Base-by-base conservation (phyloP, 53 echinoderm and acorn worm species). In the Echinometra lucunter region DNA sequence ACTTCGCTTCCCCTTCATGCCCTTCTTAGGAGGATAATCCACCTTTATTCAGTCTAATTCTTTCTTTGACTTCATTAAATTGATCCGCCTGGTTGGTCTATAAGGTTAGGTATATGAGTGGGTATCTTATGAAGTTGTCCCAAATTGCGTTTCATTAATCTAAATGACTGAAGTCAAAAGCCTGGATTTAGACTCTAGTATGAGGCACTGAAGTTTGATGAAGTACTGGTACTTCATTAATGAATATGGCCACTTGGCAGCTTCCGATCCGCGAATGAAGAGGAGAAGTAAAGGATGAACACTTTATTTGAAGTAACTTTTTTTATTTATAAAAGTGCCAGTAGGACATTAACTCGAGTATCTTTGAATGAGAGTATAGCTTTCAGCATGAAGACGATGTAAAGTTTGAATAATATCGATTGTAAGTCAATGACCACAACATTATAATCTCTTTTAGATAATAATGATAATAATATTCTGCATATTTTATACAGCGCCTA, bases 21-120 rank as follows among this genome's bases (percentile, higher is more conserved):
- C 85, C 45, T n/a, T 85, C 28, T 85, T 45, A 85, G 85, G 4
- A 45, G 85, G 85, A 85, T 85, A 37, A 85, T 85, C 85, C 53
- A 21, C 49, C 11, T 47, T 85, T 18, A 85, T 85, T 49, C 85
- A 47, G 47, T 45, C 27, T 47, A 11, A 49, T 83, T 13, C 49
- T n/a, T 47, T 47, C 2, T 49, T 12, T 45, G 53, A 85, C 17
- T 85, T 85, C 85, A 85, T 85, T 49, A 49, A 85, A 42, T 6
- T 49, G 85, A 49, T 47, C n/a, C 85, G 28, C 85, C 85, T 45
- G 13, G 44, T 85, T 49, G 28, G 47, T 47, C 11, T 47, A 42
- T 44, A 80, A 81, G 19, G 44, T 9, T 44, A 23, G 40, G 44
- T 4, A 81, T 12, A 17, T 74, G 8, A 42, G 81, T 74, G 81